Evolutionary conservation across 2,797 vertebrate species (phyloP), one percentile per base, ranked within the genome.

Genomic region (Neopelma chrysocephalum): DNA sequence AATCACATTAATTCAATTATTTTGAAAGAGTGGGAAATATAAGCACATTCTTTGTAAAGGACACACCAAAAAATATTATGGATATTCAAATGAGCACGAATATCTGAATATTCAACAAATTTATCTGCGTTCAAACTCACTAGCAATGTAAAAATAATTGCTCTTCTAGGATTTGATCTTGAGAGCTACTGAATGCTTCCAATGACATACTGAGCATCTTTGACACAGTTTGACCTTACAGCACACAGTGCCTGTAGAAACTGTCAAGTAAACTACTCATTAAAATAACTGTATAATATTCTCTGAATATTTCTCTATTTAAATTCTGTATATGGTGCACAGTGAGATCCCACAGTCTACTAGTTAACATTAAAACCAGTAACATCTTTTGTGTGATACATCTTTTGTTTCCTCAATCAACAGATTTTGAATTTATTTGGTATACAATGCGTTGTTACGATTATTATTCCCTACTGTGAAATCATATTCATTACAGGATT

Each of bases 71-170:
- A 85, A 34, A 1, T 47, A 60, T 40, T 51, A 77, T 7, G 23
- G 81, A 53, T 77, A 70, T 66, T 91, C 51, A 85, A 82, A 85
- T 15, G 23, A 92, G 23, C 42, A 89, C 36, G 31, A 38, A 82
- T 77, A 89, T 81, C 61, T 82, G 48, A 87, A 75, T 82, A 92
- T 66, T 85, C 60, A 94, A 90, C 8, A 75, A 82, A 84, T 47
- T 53, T 47, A 53, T 89, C 61, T 65, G 34, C 42, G 61, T 81
- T 69, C 57, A 89, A 92, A 83, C 40, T 88, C 57, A 51, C 34
- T 54, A 40, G 45, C 4, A 87, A 64, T 70, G 65, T 75, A 5
- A 88, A 82, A 94, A 86, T 76, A 89, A 92, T 87, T 93, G 40
- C 48, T 89, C 36, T 79, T 85, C 77, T 66, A 82, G 54, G 50